Conservation (phyloP, 23 tunicate species). For the Phallusia fumigata region DNA sequence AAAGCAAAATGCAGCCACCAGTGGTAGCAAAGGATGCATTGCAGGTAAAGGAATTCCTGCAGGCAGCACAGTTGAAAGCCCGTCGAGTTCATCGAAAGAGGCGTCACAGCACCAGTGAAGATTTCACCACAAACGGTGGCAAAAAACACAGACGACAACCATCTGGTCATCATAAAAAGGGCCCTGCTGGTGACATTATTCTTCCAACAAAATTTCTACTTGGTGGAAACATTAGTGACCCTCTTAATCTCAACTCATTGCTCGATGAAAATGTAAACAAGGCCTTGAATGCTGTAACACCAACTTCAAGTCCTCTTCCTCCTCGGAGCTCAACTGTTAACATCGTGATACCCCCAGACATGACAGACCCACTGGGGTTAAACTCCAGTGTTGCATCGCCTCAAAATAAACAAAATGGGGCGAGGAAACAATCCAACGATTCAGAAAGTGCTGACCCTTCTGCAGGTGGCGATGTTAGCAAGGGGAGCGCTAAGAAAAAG, state of each 20-base stretch:
- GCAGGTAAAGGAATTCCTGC: neutral
- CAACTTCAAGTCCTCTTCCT: conserved; percentile 81
- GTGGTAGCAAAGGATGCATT: neutral
- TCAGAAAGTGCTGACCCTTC: neutral
- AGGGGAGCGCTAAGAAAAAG: conserved; percentile 20
- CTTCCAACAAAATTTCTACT: conserved; percentile 74
- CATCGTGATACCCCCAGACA: conserved; percentile 74
- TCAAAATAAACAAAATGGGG: neutral
- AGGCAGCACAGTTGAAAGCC: conserved; percentile 6
- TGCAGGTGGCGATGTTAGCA: conserved; percentile 16
- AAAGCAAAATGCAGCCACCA: neutral
- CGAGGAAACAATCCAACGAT: neutral
- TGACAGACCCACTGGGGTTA: conserved; percentile 89
- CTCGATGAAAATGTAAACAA: conserved; percentile 81
- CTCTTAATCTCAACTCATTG: conserved; percentile 78
- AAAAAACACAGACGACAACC: conserved; percentile 44
- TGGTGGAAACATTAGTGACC: conserved; percentile 87
- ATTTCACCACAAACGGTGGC: neutral
- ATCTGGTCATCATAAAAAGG: conserved; percentile 40
- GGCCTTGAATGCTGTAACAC: conserved; percentile 83
- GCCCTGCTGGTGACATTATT: conserved; percentile 53
- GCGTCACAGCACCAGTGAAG: conserved; percentile 52
- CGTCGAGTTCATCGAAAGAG: conserved; percentile 35
- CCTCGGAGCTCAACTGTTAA: conserved; percentile 78
- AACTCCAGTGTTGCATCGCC: neutral